Evolutionary conservation across 2,797 vertebrate species (phyloP).

Genomic region (Chromobotia macracanthus): DNA sequence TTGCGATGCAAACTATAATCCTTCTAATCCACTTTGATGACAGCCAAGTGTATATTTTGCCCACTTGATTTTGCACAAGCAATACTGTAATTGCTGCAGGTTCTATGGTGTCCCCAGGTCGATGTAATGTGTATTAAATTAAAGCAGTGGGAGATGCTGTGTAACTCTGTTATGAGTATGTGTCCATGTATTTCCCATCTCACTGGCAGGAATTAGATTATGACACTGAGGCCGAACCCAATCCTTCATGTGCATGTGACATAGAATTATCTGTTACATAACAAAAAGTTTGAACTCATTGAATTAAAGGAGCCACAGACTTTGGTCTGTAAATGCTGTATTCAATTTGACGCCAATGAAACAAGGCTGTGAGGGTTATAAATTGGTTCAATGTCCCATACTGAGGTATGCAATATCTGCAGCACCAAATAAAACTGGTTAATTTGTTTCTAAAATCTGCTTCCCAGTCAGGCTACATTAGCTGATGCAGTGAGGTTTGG

Average conservation of each 20-base stretch:
- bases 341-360: not conserved
- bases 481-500: not conserved
- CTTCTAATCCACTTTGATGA: constrained; percentile 47
- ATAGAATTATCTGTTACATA: constrained; percentile 16
- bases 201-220: constrained; percentile 45
- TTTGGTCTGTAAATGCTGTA: not conserved
- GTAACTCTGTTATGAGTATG: constrained; percentile 48
- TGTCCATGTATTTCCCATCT: constrained; percentile 45
- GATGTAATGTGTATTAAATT: constrained; percentile 46
- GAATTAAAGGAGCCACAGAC: not conserved
- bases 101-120: constrained; percentile 31
- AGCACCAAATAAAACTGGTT: not conserved
- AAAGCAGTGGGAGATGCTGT: constrained; percentile 33
- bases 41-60: constrained; percentile 40
- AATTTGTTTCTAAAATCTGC: too few species aligned
- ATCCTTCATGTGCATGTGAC: constrained; percentile 33
- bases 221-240: constrained; percentile 11
- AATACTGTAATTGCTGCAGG: constrained; percentile 45
- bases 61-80: constrained; percentile 35
- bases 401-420: not conserved
- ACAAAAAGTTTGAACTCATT: constrained; percentile 22
- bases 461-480: not conserved
- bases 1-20: constrained; percentile 37
- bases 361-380: not conserved
- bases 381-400: not conserved